These are phyloP conservation scores for Holothuria leucospilota DNA, from an alignment of 53 echinoderm and acorn worm species.

Conservation along the genomic window DNA sequence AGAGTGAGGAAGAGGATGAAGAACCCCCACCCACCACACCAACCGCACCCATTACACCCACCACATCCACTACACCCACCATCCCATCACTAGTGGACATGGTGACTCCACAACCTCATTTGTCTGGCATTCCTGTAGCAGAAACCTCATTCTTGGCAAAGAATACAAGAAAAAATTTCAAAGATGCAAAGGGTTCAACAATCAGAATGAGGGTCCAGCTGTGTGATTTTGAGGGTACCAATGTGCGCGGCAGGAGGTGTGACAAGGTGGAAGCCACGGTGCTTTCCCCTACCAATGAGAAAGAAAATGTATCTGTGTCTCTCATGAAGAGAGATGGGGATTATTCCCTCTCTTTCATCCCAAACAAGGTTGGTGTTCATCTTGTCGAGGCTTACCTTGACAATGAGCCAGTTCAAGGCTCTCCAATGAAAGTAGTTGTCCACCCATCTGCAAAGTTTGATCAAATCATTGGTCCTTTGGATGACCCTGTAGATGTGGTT, in stretches of 20 bases:
- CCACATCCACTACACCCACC: too few relatives aligned
- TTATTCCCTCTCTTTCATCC: background rate
- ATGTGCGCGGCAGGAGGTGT: too few relatives aligned
- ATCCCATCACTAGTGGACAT: too few relatives aligned
- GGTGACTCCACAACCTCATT: too few relatives aligned
- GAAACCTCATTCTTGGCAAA: background rate
- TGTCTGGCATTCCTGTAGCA: background rate
- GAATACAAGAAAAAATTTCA: too few relatives aligned
- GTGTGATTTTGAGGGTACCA: background rate
- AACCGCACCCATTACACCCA: background rate
- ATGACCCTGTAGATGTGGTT: too few relatives aligned
- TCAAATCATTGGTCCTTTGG: background rate
- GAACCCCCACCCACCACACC: too few relatives aligned
- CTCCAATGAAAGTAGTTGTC: too few relatives aligned
- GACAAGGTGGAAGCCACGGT: too few relatives aligned
- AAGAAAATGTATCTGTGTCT: background rate
- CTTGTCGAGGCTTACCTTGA: background rate
- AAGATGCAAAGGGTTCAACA: background rate
- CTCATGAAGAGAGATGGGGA: background rate
- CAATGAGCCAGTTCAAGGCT: too few relatives aligned
- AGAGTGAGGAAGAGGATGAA: background rate
- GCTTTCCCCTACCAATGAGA: too few relatives aligned
- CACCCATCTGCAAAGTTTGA: background rate
- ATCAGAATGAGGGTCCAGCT: background rate
- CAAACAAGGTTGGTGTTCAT: too few relatives aligned